Base-by-base conservation (phyloP, 1,140 invertebrate genomes). In the Drosophila lacteicornis region DNA sequence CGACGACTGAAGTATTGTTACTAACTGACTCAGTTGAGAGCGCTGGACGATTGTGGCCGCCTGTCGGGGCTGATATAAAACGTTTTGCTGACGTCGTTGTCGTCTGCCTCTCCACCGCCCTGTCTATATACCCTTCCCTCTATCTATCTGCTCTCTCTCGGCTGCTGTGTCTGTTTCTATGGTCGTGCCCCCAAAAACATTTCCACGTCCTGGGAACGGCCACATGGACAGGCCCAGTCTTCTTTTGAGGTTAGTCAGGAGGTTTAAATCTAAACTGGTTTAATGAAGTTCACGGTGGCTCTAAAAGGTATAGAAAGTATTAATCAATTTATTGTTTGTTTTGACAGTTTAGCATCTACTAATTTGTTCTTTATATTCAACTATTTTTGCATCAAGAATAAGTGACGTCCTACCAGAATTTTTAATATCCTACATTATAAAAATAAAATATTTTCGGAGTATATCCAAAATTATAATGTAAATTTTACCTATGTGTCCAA, bases 1-100 rank as follows among this genome's bases (percentile, higher is more conserved):
- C 85, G 80, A 66, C 65, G 84, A 43, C 78, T 53, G 70, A 87
- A 80, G 61, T 87, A 78, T 87, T 88, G 84, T 87, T 88, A 87
- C 84, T 87, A 88, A 87, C 80, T 42, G 51, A 73, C 65, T 46
- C 22, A 17, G 51, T 55, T 67, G 61, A 38, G 61, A 45, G 27
- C 60, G 49, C 76, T 83, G 80, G 61, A 78, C 80, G 55, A 50
- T 22, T 45, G 67, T 3, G 9, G 33, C 36, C 67, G 62, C 42
- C 33, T 17, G 59, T 30, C 81, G 73, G 59, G 46, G 71, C 53
- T 60, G 71, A 60, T 69, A 62, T 58, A 53, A 61, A 56, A 22
- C 4, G 30, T 62, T 58, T 40, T 65, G 77, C 65, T 80, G 79
- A 82, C 69, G 70, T 79, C 62, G 36, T 47, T 51, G 25, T 25